These are phyloP conservation scores for Melipona bicolor DNA, from an alignment of 2,888 invertebrate genomes.

Conservation along the genomic window DNA sequence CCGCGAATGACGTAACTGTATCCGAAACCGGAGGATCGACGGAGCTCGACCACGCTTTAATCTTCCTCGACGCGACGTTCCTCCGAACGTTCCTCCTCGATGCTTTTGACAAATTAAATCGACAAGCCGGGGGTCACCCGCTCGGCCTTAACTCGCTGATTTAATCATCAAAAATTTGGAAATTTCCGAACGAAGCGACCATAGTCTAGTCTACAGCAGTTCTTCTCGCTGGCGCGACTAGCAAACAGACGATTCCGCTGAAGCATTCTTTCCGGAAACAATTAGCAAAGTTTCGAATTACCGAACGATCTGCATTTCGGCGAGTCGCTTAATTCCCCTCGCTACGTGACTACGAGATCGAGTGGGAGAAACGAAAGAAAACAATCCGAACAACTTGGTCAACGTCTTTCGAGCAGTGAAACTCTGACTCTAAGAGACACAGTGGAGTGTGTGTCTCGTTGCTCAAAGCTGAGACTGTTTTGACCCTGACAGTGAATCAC, in stretches of 20 bases:
- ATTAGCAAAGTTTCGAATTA: not conserved
- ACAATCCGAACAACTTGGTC: constrained; percentile 3
- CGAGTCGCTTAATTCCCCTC: constrained; percentile 1
- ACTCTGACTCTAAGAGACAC: no score
- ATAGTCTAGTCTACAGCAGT: no score
- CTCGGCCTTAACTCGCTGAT: no score
- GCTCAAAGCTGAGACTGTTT: not conserved
- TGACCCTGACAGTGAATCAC: not conserved
- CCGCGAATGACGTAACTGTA: not conserved
- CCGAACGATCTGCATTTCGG: not conserved
- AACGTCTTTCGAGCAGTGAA: constrained; percentile 2
- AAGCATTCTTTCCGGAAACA: not conserved
- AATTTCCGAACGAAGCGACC: no score
- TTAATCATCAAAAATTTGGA: not conserved
- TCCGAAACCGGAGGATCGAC: constrained; percentile 42
- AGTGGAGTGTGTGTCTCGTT: no score
- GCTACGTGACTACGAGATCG: constrained; percentile 18
- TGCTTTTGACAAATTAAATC: constrained; percentile 46
- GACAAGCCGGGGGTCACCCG: constrained; percentile 30
- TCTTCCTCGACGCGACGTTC: constrained; percentile 34
- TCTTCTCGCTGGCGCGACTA: not conserved
- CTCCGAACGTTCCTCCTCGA: constrained; percentile 31
- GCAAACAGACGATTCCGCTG: not conserved
- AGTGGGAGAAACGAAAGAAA: not conserved
- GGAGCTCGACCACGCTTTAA: constrained; percentile 38